A percentile compares a stretch with the other conserved stretches of the same genome.
Conservation (phyloP, 2,113 vertebrate species). For the Percopsis transmontana region DNA sequence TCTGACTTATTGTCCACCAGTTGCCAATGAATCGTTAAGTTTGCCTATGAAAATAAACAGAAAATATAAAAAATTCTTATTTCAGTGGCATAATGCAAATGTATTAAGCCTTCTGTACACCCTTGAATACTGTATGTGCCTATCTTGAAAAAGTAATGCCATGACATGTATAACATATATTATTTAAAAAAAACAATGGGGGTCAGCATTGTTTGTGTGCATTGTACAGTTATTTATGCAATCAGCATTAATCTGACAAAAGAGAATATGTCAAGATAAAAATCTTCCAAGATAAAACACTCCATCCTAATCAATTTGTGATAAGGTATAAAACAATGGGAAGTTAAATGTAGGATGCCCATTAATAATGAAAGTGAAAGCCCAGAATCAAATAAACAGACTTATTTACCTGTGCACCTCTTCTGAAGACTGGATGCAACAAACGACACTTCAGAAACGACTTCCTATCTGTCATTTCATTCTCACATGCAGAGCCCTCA, state of each 20-base stretch:
- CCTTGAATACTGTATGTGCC: not conserved
- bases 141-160: too few relatives aligned
- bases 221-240: too few relatives aligned
- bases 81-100: too few relatives aligned
- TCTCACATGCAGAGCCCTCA: conserved; percentile 28
- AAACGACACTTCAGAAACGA: conserved; percentile 43
- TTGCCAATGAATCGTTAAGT: conserved; percentile 41
- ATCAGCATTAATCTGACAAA: too few relatives aligned
- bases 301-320: too few relatives aligned
- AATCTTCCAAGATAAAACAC: too few relatives aligned
- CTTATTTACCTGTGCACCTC: conserved; percentile 26
- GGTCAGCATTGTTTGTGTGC: too few relatives aligned
- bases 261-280: too few relatives aligned
- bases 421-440: conserved; percentile 42
- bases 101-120: not conserved
- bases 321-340: too few relatives aligned
- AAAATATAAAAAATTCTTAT: not conserved
- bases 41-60: conserved; percentile 20
- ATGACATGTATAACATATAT: too few relatives aligned
- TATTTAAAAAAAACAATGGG: too few relatives aligned
- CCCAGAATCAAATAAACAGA: not conserved
- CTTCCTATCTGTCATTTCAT: conserved; percentile 4
- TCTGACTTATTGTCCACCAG: conserved; percentile 18
- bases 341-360: too few relatives aligned
- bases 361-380: not conserved